Conservation (phyloP, 2,888 invertebrate genomes). For the Luffia ferchaultella region DNA sequence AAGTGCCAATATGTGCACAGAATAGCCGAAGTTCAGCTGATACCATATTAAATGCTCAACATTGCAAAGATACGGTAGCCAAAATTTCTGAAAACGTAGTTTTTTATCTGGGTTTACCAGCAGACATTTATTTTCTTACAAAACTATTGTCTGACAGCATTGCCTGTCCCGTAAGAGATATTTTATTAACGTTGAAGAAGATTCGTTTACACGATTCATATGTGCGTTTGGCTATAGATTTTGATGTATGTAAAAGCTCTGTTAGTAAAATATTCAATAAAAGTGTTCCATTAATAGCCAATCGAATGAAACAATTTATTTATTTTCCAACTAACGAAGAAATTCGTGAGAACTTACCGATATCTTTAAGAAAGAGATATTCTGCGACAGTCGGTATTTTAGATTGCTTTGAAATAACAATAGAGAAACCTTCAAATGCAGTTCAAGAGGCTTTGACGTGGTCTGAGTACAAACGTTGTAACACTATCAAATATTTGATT, state of each 20-base stretch:
- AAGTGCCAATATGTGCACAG: no score
- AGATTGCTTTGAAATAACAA: background rate
- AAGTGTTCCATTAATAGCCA: background rate
- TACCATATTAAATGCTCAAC: no score
- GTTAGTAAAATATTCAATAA: background rate
- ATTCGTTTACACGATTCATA: no score
- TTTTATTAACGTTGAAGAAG: no score
- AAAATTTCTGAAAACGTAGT: no score
- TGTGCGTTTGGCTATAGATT: background rate
- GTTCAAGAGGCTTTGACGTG: background rate
- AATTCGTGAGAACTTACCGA: background rate
- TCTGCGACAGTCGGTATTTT: background rate
- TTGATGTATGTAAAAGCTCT: background rate
- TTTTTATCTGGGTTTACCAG: no score
- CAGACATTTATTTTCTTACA: no score
- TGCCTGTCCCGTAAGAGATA: no score
- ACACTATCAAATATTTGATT: background rate
- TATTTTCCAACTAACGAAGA: background rate
- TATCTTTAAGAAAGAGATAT: background rate
- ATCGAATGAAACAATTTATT: background rate
- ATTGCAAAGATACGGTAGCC: no score
- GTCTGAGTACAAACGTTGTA: background rate
- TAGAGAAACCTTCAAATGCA: background rate
- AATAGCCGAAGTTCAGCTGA: no score
- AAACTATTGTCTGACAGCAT: no score